Evolutionary conservation across 2,888 invertebrate species (phyloP).

Genomic region (Drosophila tripunctata): DNA sequence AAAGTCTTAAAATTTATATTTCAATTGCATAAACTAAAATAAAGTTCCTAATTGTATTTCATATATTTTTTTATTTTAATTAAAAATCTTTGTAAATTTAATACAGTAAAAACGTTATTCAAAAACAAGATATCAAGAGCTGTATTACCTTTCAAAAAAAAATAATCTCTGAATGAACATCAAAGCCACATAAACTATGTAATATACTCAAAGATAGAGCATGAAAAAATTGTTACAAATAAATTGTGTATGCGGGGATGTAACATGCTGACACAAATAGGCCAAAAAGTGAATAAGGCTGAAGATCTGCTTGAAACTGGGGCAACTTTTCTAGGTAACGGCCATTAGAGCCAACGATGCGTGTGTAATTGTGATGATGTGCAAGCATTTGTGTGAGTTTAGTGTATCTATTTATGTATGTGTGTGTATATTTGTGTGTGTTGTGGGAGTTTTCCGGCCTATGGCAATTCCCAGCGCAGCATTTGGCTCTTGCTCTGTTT

Average conservation of each 20-base stretch:
- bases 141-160: no score
- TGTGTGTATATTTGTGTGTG: constrained; percentile 7
- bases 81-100: no score
- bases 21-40: no score
- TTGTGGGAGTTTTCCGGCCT: constrained; percentile 33
- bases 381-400: background rate
- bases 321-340: constrained; percentile 57
- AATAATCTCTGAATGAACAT: background rate
- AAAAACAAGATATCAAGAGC: no score
- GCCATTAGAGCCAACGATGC: constrained; percentile 68
- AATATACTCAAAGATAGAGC: background rate
- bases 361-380: constrained; percentile 43
- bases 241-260: constrained; percentile 38
- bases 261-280: constrained; percentile 41
- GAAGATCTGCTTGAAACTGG: constrained; percentile 44
- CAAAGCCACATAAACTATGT: background rate
- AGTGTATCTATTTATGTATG: background rate
- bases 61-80: no score
- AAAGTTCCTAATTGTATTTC: no score
- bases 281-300: constrained; percentile 47
- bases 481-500: constrained; percentile 67
- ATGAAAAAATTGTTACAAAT: constrained; percentile 26
- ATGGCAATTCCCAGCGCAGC: constrained; percentile 62
- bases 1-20: no score
- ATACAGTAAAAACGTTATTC: no score